These are phyloP conservation scores for Xestoiulus laeticollis DNA, from an alignment of 2,888 invertebrate species.

Conservation along the genomic window DNA sequence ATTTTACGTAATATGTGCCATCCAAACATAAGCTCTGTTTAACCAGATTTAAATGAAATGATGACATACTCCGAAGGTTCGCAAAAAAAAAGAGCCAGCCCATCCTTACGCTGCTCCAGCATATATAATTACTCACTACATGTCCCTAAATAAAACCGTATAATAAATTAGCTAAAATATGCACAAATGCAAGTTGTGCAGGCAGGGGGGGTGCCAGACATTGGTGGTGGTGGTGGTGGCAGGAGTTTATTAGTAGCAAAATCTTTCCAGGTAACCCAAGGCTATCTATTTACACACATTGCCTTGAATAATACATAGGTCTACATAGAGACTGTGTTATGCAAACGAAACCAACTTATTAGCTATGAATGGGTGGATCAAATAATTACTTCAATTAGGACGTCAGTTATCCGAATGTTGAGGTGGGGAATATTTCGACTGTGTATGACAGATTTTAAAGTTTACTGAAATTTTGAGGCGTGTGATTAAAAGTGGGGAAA, in stretches of 20 bases:
- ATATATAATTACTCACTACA: conserved; percentile 37
- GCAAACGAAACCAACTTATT: conserved; percentile 13
- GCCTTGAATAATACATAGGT: conserved; percentile 27
- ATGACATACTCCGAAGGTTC: conserved; percentile 24
- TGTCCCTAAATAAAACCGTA: conserved; percentile 33
- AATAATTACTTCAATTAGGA: conserved; percentile 25
- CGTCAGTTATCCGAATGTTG: not conserved
- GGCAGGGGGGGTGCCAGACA: conserved; percentile 23
- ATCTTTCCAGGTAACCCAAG: conserved; percentile 37
- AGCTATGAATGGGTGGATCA: conserved; percentile 37
- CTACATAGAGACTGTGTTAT: conserved; percentile 25
- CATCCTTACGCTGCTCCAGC: conserved; percentile 22
- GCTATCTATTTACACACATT: conserved; percentile 32
- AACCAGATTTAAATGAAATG: conserved; percentile 33
- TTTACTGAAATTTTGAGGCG: not conserved
- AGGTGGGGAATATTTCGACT: not conserved
- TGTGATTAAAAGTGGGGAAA: conserved; percentile 8
- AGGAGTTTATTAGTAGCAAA: conserved; percentile 33
- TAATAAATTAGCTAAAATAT: conserved; percentile 33
- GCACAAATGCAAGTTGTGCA: conserved; percentile 33
- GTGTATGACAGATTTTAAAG: not conserved
- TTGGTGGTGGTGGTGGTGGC: not conserved
- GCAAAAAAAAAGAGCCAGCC: not conserved
- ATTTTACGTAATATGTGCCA: conserved; percentile 28
- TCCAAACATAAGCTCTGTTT: conserved; percentile 28